Evolutionary conservation across 2,113 vertebrate species (phyloP), one percentile per base, ranked within the genome.

Genomic region (Stomatorhinus ivindoensis): DNA sequence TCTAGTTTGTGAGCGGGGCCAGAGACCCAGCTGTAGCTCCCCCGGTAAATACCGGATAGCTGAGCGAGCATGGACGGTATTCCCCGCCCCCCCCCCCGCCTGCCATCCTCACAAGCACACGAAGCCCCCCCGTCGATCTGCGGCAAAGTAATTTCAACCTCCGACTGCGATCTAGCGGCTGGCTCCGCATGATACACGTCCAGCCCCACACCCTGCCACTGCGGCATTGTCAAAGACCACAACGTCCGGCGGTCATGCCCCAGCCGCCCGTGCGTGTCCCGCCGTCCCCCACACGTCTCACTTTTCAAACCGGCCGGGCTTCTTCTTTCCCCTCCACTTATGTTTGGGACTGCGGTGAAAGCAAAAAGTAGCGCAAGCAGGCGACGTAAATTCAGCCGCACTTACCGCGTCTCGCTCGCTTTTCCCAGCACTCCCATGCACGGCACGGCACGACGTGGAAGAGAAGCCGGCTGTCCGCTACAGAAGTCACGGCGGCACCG

Each of bases 141-240:
- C 61, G 61, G 3, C 58, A 65, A 27, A 27, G 61, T 65, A 27
- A 65, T 65, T 27, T 27, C n/a, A 65, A 24, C 58, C 58, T 61
- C 58, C 24, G 58, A 24, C 6, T 8, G 69, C 31, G 4, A 42
- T 80, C 73, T 35, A 39, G 73, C 7, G 82, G 44, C 44, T 61
- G 83, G 83, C 83, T 50, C 83, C 47, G 13, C 83, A 86, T 50
- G 65, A 73, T n/a, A n/a, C 65, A 73, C 9, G 82, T 84, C 82
- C 82, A 47, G 39, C 44, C 39, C 82, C 19, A 21, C 1, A 8
- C 83, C 24, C 44, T 3, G 19, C 24, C 44, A 86, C 83, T 50
- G 83, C 83, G 13, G 83, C 83, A 24, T n/a, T 24, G 55, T n/a
- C 24, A 61, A 61, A 61, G 55, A 61, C 55, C 55, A 69, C 3